A percentile compares a stretch with the other conserved stretches of the same genome.
Conservation (phyloP, 2,888 invertebrate species). For the Chouioia cunea region DNA sequence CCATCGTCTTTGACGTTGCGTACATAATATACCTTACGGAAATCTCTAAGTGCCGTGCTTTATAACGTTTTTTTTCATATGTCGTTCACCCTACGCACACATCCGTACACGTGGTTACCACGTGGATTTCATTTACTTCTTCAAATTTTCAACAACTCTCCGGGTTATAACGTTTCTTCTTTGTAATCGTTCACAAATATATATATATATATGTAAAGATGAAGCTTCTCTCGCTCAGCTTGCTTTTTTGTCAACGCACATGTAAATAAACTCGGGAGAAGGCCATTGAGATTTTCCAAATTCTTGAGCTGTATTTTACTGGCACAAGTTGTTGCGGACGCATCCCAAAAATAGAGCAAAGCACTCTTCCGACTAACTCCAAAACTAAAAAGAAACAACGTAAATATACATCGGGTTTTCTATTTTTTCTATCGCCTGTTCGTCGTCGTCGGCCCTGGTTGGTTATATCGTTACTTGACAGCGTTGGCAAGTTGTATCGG, state of each 20-base stretch:
- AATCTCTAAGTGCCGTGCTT: background rate
- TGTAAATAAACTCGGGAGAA: background rate
- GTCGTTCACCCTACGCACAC: no score
- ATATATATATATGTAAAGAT: no score
- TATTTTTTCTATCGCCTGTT: background rate
- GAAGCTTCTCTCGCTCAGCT: no score
- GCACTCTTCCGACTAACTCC: constrained; percentile 14
- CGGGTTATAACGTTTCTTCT: no score
- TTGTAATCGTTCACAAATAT: no score
- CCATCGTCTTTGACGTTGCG: background rate
- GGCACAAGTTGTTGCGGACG: background rate
- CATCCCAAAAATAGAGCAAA: constrained; percentile 8
- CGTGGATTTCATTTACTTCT: no score
- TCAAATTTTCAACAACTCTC: no score
- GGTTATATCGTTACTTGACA: no score
- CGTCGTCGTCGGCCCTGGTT: no score
- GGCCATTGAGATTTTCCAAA: constrained; percentile 19
- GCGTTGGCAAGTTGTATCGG: no score
- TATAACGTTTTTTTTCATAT: background rate
- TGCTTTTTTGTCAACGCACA: no score
- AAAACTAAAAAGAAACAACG: background rate
- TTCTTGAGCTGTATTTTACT: constrained; percentile 21
- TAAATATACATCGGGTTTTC: constrained; percentile 6
- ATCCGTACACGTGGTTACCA: no score
- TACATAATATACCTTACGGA: background rate